Base-by-base conservation (phyloP, 2,797 vertebrate genomes). In the Prionace glauca region DNA sequence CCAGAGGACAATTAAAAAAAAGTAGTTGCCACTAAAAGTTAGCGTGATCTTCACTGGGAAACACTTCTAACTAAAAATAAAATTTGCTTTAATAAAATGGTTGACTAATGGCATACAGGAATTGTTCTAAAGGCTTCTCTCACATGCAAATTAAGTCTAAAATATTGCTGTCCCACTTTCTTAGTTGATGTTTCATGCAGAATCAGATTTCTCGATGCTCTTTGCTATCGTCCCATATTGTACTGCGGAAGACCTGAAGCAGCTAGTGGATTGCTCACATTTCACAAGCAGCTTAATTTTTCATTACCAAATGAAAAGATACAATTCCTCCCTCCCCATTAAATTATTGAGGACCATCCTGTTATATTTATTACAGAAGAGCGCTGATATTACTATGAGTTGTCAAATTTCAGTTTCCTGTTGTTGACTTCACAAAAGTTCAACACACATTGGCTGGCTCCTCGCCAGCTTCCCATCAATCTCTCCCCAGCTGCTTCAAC, bases 381-480 rank as follows among this genome's bases (percentile, higher is more conserved):
- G 81, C 60, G 32, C 95, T 96, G 95, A 96, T 97, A 97, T 96
- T 97, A 97, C 97, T 97, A 96, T 96, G 96, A 97, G 96, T 97
- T 97, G 97, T 97, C 96, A 97, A 96, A 97, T 97, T 97, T 97
- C 14, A 0, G 97, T 96, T 98, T 98, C 96, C 97, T 97, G 96
- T 97, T 97, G 96, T 97, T 97, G 97, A 97, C 97, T 97, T 97
- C 96, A 97, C 97, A 97, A 97, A 97, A 96, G 96, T 97, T 96
- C 96, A 97, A 96, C 95, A 96, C 96, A 96, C 26, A 96, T 95
- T 36, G 0, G 0, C 96, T 97, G 97, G 96, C 96, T 9, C 92
- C 94, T 86, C 95, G 96, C 96, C 97, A 97, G 96, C 11, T 36
- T 95, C 97, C 96, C 97, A 97, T 97, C 97, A 97, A 96, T 98